These are phyloP conservation scores for Polyodon spathula DNA, from an alignment of 2,113 vertebrate genomes.

Conservation along the genomic window DNA sequence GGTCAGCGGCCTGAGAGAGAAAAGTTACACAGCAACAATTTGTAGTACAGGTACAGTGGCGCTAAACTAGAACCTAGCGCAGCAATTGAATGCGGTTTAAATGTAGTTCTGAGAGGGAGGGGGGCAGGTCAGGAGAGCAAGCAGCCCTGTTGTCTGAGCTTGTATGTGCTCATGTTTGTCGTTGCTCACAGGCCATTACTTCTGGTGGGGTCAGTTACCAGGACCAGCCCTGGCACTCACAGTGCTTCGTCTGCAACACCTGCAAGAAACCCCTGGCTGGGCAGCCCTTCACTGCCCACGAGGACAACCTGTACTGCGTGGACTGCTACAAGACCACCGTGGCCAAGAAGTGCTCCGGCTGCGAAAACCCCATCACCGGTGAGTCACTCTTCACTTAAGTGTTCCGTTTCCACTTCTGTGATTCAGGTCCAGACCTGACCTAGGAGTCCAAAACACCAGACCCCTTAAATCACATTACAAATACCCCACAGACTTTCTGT, in stretches of 20 bases:
- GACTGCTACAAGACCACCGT: constrained; percentile 91
- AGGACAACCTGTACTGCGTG: constrained; percentile 81
- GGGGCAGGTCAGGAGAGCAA: too few species aligned
- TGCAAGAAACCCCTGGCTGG: constrained; percentile 78
- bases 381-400: constrained; percentile 16
- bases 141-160: too few species aligned
- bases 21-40: too few species aligned
- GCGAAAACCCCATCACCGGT: constrained; percentile 97
- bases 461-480: background rate
- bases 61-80: too few species aligned
- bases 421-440: too few species aligned
- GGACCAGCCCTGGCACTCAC: constrained; percentile 87
- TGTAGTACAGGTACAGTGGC: too few species aligned
- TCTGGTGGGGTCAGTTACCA: constrained; percentile 90
- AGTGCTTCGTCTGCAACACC: constrained; percentile 86
- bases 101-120: too few species aligned
- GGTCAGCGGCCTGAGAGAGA: too few species aligned
- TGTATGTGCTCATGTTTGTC: too few species aligned
- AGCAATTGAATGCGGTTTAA: too few species aligned
- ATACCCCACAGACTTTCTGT: too few species aligned
- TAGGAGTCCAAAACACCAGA: background rate
- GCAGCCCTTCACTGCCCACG: constrained; percentile 83
- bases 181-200: constrained; percentile 67
- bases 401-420: too few species aligned
- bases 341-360: constrained; percentile 90